Base-by-base conservation (phyloP, 2,797 vertebrate species). In the Geotrypetes seraphini region DNA sequence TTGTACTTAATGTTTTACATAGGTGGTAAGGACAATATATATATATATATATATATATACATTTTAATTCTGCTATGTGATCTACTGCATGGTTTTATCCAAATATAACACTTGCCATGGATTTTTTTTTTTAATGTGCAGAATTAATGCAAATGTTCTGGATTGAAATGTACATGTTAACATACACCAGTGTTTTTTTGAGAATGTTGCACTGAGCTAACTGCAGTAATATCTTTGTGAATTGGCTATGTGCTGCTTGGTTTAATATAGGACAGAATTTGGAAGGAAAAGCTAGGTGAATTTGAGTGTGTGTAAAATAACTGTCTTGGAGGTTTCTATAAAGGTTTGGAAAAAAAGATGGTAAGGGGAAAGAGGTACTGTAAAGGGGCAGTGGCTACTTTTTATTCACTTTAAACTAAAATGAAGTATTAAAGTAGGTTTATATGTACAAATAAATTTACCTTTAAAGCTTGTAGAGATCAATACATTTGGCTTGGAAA, bases 1-100 rank as follows among this genome's bases (percentile, higher is more conserved):
- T 92, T 85, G 79, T 89, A 63, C 67, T 88, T 83, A 89, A 83
- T 89, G 75, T 88, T 83, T 82, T 91, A 79, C 86, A 81, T 83
- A 84, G 86, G 80, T 92, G 83, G 84, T 92, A 89, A 92, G 85
- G 59, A 69, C 41, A 33, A 46, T 17, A 55, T 46, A 24, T 55
- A 19, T n/a, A n/a, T 51, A 50, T 63, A 63, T 60, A 66, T 69
- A 70, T 50, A 67, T 66, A n/a, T n/a, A n/a, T n/a, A n/a, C n/a
- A 61, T 71, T 65, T 72, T 22, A 48, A 66, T 54, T 71, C 72
- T 59, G 52, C 44, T 68, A 69, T 55, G 29, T 76, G 57, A 57
- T 72, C 45, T 53, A 43, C 25, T 76, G 73, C 66, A 73, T 75
- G 71, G 69, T 63, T 62, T 44, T 60, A 53, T 66, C 60, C 32